phyloP scores from a whole-genome alignment of 2,888 invertebrate species.

The Scaptomyza reducta region DNA sequence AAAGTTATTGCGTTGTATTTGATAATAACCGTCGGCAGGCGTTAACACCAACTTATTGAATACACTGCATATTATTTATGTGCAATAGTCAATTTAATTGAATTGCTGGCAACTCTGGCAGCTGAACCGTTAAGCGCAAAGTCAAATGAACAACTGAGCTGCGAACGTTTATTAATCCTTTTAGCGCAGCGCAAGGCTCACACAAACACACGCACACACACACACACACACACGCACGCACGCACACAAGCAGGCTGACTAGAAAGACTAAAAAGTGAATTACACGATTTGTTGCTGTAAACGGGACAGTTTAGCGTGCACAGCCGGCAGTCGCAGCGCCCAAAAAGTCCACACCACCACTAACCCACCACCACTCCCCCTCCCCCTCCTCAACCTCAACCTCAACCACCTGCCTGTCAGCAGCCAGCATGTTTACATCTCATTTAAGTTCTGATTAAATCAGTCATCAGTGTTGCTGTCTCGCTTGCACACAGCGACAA shows the following conservation, averaged over 20 bases:
- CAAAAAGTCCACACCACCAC: slow-evolving; percentile 37
- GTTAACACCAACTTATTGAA: slow-evolving; percentile 15
- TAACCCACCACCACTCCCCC: slow-evolving; percentile 7
- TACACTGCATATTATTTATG: slow-evolving; percentile 16
- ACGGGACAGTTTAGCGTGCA: slow-evolving; percentile 73
- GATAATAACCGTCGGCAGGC: slow-evolving; percentile 8
- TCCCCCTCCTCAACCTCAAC: neutral
- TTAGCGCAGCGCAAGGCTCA: slow-evolving; percentile 65
- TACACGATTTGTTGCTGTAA: slow-evolving; percentile 76
- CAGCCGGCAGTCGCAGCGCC: slow-evolving; percentile 51
- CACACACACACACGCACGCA: slow-evolving; percentile 2
- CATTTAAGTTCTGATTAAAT: slow-evolving; percentile 81
- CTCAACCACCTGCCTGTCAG: neutral
- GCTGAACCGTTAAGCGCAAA: slow-evolving; percentile 77
- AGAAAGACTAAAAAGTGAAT: slow-evolving; percentile 59
- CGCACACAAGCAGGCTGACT: neutral
- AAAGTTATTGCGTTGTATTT: neutral
- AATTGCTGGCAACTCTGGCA: slow-evolving; percentile 52
- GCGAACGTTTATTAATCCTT: slow-evolving; percentile 80
- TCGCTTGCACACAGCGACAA: slow-evolving; percentile 50
- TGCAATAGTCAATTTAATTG: slow-evolving; percentile 31
- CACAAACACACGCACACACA: slow-evolving; percentile 23
- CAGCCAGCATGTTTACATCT: slow-evolving; percentile 50
- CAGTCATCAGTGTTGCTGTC: slow-evolving; percentile 43
- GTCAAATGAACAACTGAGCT: slow-evolving; percentile 81